Base-by-base conservation (phyloP, 2,888 invertebrate genomes). In the Ectemnius lituratus region DNA sequence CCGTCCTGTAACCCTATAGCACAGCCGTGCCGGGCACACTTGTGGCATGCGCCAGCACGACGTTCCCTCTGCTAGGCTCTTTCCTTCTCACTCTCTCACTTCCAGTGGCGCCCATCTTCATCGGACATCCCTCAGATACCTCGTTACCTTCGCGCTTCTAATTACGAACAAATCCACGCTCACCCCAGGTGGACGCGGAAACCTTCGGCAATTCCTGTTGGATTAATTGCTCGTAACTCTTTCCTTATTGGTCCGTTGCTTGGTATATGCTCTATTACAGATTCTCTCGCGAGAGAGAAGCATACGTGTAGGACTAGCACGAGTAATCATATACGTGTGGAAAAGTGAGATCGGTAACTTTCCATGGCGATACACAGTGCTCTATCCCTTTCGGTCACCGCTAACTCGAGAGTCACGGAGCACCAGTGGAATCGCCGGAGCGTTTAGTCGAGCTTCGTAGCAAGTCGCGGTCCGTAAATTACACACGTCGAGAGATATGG, bases 31-130 rank as follows among this genome's bases (percentile, higher is more conserved):
- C 78, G 85, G 86, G 85, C 88, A 88, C 89, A 89, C 88, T 90
- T 88, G 88, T 86, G 88, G 90, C 89, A 89, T 89, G 89, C 87
- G 88, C 87, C 87, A 80, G 71, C 76, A 76, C 76, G 8, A 8
- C 8, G 37, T 37, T 37, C 37, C 37, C 37, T 37, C 37, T 70
- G 37, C 52, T 62, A 16, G 46, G 23, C 23, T 23, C 49, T 64
- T 64, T 18, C 49, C 49, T 61, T 70, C 76, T 75, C 62, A 49
- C 63, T 70, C 66, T 73, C 62, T 60, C 67, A 52, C 64, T 72
- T 64, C 66, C 65, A 37, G 37, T 37, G 37, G 5, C 37, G 37
- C 28, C 28, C 37, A 37, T 37, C 4, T 58, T 58, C 64, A 28
- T 28, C 58, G 37, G 8, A 61, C 49, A 8, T 14, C 68, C 59